phyloP scores from a whole-genome alignment of 2,113 vertebrate genomes.

The Rhagologus leucostigma region DNA sequence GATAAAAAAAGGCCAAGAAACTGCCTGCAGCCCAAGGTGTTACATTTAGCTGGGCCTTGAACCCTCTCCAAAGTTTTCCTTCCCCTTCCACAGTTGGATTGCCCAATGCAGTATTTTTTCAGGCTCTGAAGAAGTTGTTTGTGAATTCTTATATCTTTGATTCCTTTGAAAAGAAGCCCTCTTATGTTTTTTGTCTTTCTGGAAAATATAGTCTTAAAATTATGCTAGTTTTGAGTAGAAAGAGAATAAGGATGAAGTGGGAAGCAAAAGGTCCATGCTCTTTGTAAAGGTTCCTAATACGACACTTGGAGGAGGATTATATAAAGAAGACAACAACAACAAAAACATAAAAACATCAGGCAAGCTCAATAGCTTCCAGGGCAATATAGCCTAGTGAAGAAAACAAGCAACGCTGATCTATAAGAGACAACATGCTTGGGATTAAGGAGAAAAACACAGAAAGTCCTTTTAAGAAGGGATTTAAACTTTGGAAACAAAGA shows the following conservation, averaged over 20 bases:
- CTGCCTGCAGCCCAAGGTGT: background rate
- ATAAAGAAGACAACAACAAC: background rate
- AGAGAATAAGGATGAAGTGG: background rate
- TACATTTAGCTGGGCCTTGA: background rate
- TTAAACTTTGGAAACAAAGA: background rate
- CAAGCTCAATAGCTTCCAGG: background rate
- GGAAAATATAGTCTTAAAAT: background rate
- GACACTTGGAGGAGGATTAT: background rate
- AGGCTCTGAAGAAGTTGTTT: background rate
- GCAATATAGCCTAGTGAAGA: background rate
- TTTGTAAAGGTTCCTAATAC: background rate
- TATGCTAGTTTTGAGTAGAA: background rate
- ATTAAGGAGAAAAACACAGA: background rate
- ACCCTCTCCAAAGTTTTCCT: background rate
- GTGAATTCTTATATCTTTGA: background rate
- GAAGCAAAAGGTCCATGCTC: background rate
- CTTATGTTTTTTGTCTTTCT: background rate
- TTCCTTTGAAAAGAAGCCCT: background rate
- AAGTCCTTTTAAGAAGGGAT: background rate
- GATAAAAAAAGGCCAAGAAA: constrained; percentile 22
- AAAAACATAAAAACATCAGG: background rate
- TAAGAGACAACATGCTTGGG: background rate
- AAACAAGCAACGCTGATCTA: background rate
- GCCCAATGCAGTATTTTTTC: background rate
- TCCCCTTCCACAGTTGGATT: background rate